These are phyloP conservation scores for Drosophila leontia DNA, from an alignment of 1,140 invertebrate species.

Conservation along the genomic window DNA sequence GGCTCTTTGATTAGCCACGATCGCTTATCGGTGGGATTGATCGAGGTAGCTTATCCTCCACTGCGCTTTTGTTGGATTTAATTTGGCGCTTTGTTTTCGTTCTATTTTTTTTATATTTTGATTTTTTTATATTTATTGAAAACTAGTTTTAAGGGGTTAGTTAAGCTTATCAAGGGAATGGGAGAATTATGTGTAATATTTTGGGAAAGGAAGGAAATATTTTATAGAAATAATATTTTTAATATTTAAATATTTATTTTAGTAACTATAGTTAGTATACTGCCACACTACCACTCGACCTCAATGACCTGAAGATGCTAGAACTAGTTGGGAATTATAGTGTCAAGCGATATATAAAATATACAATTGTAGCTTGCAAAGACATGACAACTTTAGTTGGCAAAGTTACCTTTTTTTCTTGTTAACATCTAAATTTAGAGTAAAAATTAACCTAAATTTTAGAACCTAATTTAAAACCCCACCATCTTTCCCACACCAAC, in stretches of 20 bases:
- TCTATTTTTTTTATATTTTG: background rate
- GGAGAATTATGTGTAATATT: background rate
- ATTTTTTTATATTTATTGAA: background rate
- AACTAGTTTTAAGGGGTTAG: background rate
- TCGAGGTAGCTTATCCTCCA: constrained; percentile 14
- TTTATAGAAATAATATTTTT: too few species aligned
- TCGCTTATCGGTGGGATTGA: constrained; percentile 45
- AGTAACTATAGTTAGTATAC: too few species aligned
- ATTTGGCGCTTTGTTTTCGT: constrained; percentile 67
- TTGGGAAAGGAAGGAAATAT: too few species aligned
- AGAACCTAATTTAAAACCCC: background rate
- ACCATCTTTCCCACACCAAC: too few species aligned
- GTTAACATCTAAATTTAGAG: background rate
- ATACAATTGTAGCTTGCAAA: too few species aligned
- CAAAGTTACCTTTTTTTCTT: too few species aligned
- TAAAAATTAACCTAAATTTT: background rate
- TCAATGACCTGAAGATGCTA: too few species aligned
- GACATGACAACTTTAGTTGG: too few species aligned
- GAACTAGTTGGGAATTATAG: too few species aligned
- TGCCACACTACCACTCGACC: too few species aligned
- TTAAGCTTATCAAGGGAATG: background rate
- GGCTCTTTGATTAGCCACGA: constrained; percentile 55
- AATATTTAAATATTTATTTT: too few species aligned
- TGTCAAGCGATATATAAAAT: too few species aligned
- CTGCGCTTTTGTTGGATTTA: constrained; percentile 34